A percentile compares a stretch with the other conserved stretches of the same genome.
Conservation (phyloP, 2,888 invertebrate species). For the Xestia rhomboidea region DNA sequence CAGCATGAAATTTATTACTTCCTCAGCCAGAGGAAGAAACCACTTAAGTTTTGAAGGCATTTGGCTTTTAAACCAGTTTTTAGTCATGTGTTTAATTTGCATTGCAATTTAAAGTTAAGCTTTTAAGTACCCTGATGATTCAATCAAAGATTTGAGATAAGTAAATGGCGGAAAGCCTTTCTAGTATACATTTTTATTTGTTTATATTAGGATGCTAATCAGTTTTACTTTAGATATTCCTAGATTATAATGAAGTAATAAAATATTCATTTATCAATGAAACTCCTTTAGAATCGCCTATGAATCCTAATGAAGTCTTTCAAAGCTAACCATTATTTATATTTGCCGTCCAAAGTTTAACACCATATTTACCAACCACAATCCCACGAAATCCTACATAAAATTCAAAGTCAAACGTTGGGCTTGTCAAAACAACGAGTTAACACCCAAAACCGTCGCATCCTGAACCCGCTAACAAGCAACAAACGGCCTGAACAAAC, state of each 20-base stretch:
- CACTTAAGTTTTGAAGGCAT: slow-evolving; percentile 62
- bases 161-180: slow-evolving; percentile 6
- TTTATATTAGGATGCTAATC: slow-evolving; percentile 6
- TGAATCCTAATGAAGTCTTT: neutral
- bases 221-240: neutral
- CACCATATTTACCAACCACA: slow-evolving; percentile 43
- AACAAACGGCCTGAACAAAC: slow-evolving; percentile 75
- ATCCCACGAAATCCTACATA: slow-evolving; percentile 49
- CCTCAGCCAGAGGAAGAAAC: slow-evolving; percentile 62
- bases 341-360: slow-evolving; percentile 4
- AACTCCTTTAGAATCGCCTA: neutral
- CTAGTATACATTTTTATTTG: neutral
- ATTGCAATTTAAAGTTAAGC: slow-evolving; percentile 44
- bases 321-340: neutral
- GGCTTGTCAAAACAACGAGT: slow-evolving; percentile 67
- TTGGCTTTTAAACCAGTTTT: slow-evolving; percentile 51
- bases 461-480: slow-evolving; percentile 68
- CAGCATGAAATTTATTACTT: slow-evolving; percentile 68
- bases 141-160: slow-evolving; percentile 41
- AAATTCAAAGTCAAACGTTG: slow-evolving; percentile 51
- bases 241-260: neutral
- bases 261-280: neutral
- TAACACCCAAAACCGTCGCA: slow-evolving; percentile 66
- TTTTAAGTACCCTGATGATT: slow-evolving; percentile 42
- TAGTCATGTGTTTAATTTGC: slow-evolving; percentile 47